Conservation (phyloP, 2,797 vertebrate genomes). For the Urosaurus nigricauda region DNA sequence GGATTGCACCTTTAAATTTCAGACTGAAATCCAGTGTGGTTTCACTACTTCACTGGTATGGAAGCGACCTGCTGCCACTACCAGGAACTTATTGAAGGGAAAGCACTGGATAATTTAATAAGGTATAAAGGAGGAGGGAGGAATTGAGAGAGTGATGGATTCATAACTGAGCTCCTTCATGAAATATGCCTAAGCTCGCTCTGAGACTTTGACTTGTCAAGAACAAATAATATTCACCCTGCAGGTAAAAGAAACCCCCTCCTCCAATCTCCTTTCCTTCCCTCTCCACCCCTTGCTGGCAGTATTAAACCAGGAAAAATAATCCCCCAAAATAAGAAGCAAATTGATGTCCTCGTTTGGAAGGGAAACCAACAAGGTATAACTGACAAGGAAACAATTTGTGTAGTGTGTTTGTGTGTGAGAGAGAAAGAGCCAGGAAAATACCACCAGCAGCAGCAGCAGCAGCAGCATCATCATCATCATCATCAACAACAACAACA, state of each 20-base stretch:
- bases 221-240: not conserved
- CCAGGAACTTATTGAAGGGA: slow-evolving; percentile 12
- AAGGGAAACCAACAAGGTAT: slow-evolving; percentile 20
- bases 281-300: not conserved
- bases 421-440: not conserved
- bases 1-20: too few relatives aligned
- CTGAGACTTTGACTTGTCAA: not conserved
- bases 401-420: too few relatives aligned
- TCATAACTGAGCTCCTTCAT: not conserved
- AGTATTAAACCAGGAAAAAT: slow-evolving; percentile 4
- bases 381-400: slow-evolving; percentile 3
- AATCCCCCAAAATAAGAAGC: not conserved
- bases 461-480: too few relatives aligned
- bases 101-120: not conserved
- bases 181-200: not conserved
- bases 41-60: too few relatives aligned
- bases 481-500: too few relatives aligned
- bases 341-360: slow-evolving; percentile 11
- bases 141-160: not conserved
- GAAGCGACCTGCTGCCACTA: not conserved
- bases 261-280: too few relatives aligned
- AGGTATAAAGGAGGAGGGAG: not conserved
- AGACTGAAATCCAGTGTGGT: too few relatives aligned
- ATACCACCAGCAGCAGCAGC: too few relatives aligned
- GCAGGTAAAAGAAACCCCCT: not conserved